Percentiles rank a stretch among this genome's conserved stretches.
These are phyloP conservation scores for Arctia plantaginis DNA, from an alignment of 2,888 invertebrate species.

Conservation along the genomic window DNA sequence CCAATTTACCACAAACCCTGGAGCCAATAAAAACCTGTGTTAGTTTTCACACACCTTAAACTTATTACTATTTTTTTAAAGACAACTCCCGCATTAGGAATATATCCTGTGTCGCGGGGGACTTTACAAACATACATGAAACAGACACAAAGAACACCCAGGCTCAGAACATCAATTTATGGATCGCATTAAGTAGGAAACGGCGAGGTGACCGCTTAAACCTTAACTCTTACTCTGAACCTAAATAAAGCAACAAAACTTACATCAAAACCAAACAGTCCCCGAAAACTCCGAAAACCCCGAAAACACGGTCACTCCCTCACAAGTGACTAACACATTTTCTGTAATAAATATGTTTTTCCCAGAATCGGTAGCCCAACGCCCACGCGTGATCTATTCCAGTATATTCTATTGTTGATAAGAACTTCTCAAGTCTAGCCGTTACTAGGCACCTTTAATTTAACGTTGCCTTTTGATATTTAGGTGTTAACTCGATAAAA, in stretches of 20 bases:
- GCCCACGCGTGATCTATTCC: constrained; percentile 11
- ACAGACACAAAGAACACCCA: too few species aligned
- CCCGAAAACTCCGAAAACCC: background rate
- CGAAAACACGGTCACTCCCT: background rate
- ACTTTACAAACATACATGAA: too few species aligned
- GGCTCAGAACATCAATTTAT: too few species aligned
- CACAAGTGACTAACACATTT: constrained; percentile 3
- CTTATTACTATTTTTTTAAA: too few species aligned
- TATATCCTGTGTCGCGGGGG: too few species aligned
- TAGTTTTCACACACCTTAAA: too few species aligned
- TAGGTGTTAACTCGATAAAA: background rate
- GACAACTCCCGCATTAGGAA: too few species aligned
- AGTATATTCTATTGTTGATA: constrained; percentile 2
- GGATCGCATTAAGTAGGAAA: too few species aligned
- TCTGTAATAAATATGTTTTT: constrained; percentile 10
- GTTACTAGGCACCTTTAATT: background rate
- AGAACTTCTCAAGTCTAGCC: background rate
- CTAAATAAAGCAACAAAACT: background rate
- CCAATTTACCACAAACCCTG: too few species aligned
- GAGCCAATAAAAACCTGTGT: too few species aligned
- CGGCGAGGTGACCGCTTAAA: too few species aligned
- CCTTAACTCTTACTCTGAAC: background rate
- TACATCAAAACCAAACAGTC: background rate
- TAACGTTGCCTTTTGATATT: background rate
- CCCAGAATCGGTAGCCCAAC: constrained; percentile 5